Conservation (phyloP, 1,140 invertebrate genomes). For the Halyomorpha halys region DNA sequence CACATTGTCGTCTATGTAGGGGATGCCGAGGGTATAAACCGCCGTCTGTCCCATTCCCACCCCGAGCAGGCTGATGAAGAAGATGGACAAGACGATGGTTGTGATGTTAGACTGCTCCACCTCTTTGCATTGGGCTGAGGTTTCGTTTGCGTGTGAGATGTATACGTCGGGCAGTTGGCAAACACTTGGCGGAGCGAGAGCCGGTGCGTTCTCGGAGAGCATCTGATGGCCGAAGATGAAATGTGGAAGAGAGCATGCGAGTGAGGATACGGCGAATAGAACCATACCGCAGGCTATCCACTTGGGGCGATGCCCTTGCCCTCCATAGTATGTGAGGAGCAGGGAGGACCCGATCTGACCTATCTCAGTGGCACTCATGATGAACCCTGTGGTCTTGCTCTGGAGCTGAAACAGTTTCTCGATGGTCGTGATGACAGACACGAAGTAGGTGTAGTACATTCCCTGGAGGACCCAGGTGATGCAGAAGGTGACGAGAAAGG, state of each 20-base stretch:
- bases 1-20: conserved; percentile 89
- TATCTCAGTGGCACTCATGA: conserved; percentile 89
- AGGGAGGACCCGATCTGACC: conserved; percentile 84
- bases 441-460: conserved; percentile 92
- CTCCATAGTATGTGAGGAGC: conserved; percentile 85
- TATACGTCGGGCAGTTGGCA: conserved; percentile 18
- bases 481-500: conserved; percentile 79
- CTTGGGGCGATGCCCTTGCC: conserved; percentile 84
- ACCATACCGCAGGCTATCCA: conserved; percentile 93
- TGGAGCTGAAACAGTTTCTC: conserved; percentile 94
- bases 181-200: conserved; percentile 34
- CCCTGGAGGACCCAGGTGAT: conserved; percentile 82
- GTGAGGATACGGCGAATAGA: conserved; percentile 74
- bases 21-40: conserved; percentile 85
- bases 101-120: conserved; percentile 61
- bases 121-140: conserved; percentile 39
- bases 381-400: conserved; percentile 84
- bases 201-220: conserved; percentile 51
- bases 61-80: conserved; percentile 74
- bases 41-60: conserved; percentile 89
- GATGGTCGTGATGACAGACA: conserved; percentile 91
- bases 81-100: conserved; percentile 67
- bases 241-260: conserved; percentile 76
- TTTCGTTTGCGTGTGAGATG: background rate
- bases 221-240: conserved; percentile 66